A percentile compares a stretch with the other conserved stretches of the same genome.
Conservation (phyloP, 2,888 invertebrate species). For the Deroplatys truncata region DNA sequence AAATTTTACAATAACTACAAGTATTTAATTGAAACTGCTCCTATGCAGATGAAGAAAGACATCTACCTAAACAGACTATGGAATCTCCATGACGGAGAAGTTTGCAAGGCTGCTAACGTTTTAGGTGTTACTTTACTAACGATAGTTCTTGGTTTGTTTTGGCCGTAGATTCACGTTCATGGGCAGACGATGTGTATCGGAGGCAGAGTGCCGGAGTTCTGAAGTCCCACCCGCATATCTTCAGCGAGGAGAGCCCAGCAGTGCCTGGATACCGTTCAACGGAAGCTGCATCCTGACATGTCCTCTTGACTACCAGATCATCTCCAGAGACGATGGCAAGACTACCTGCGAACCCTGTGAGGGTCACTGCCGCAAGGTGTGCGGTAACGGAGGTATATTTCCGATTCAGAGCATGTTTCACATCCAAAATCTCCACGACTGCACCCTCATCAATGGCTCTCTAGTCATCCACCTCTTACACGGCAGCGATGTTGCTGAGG, state of each 20-base stretch:
- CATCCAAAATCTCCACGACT: slow-evolving; percentile 60
- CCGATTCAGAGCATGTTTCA: background rate
- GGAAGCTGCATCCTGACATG: slow-evolving; percentile 61
- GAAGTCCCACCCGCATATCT: background rate
- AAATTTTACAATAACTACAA: too few relatives aligned
- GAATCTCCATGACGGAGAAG: too few relatives aligned
- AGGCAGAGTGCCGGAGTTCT: slow-evolving; percentile 57
- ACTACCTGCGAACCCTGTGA: background rate
- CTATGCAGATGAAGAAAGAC: too few relatives aligned
- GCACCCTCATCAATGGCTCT: slow-evolving; percentile 74
- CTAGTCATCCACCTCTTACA: slow-evolving; percentile 62
- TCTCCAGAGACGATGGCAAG: background rate
- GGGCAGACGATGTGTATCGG: slow-evolving; percentile 66
- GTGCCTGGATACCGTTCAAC: slow-evolving; percentile 54
- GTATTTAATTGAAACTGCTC: too few relatives aligned
- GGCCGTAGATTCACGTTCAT: slow-evolving; percentile 50
- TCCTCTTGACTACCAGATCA: slow-evolving; percentile 43
- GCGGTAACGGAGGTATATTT: background rate
- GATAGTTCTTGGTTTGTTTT: background rate
- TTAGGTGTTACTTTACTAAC: too few relatives aligned
- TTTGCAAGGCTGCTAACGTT: too few relatives aligned
- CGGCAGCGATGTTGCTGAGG: slow-evolving; percentile 50
- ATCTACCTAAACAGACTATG: too few relatives aligned
- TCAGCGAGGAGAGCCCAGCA: slow-evolving; percentile 31
- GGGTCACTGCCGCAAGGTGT: slow-evolving; percentile 4